Conservation (phyloP, 2,797 vertebrate species). For the Pempheris klunzingeri region DNA sequence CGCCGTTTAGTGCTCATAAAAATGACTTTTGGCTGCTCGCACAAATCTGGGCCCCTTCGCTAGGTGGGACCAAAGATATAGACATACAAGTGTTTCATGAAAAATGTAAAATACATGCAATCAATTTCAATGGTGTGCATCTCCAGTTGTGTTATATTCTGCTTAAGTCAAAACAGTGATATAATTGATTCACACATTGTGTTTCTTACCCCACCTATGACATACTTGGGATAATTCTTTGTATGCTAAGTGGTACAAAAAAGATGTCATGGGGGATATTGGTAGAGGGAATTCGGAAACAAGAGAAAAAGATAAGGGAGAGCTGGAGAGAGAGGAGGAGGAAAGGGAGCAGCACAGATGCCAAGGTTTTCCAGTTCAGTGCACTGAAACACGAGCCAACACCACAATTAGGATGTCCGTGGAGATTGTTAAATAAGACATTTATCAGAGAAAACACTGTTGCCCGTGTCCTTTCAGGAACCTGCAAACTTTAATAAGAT, state of each 20-base stretch:
- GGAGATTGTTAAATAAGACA: constrained; percentile 73
- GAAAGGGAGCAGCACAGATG: constrained; percentile 58
- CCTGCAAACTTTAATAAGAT: constrained; percentile 31
- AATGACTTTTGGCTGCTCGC: constrained; percentile 65
- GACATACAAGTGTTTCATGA: not conserved
- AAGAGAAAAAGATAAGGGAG: constrained; percentile 9
- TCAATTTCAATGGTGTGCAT: not conserved
- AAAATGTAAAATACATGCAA: constrained; percentile 1
- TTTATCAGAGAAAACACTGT: constrained; percentile 56
- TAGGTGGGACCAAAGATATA: constrained; percentile 20
- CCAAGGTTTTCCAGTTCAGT: constrained; percentile 71
- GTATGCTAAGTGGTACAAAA: constrained; percentile 8
- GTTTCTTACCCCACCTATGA: constrained; percentile 26
- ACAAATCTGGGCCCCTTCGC: constrained; percentile 30
- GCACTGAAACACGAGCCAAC: constrained; percentile 72
- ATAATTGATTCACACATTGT: constrained; percentile 27
- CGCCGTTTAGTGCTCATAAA: constrained; percentile 72
- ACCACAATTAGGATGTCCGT: constrained; percentile 67
- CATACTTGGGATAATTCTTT: constrained; percentile 30
- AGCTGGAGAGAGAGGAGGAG: constrained; percentile 23
- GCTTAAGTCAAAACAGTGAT: not conserved
- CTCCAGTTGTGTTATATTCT: not conserved
- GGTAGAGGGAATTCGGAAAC: constrained; percentile 25
- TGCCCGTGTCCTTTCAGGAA: constrained; percentile 42
- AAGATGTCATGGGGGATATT: not conserved